These are phyloP conservation scores for Hybos culiciformis DNA, from an alignment of 2,888 invertebrate species.

Conservation along the genomic window DNA sequence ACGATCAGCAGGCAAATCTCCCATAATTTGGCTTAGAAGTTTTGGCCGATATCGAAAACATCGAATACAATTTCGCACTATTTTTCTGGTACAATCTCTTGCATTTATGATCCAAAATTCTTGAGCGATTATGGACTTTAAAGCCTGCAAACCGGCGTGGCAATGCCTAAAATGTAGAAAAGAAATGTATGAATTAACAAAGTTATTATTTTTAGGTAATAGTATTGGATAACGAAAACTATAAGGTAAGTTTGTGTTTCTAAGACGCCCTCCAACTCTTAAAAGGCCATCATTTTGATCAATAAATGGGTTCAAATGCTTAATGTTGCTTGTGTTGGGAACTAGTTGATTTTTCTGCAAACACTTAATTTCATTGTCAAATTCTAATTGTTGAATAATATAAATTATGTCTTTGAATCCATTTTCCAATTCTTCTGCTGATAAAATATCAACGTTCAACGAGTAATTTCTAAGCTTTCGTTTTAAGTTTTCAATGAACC, in stretches of 20 bases:
- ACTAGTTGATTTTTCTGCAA: background rate
- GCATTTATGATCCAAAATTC: slow-evolving; percentile 7
- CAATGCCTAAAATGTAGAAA: background rate
- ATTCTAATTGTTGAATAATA: background rate
- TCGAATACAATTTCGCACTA: slow-evolving; percentile 9
- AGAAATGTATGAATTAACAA: background rate
- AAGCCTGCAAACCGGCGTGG: background rate
- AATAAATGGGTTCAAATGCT: background rate
- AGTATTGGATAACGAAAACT: background rate
- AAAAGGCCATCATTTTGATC: background rate
- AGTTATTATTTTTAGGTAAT: background rate
- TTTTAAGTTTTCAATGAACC: too few species aligned
- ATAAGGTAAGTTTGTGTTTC: background rate
- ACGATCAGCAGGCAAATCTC: slow-evolving; percentile 10
- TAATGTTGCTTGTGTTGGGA: background rate
- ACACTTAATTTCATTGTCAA: background rate
- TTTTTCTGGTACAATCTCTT: slow-evolving; percentile 8
- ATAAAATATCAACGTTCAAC: background rate
- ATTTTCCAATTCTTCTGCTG: background rate
- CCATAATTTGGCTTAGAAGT: slow-evolving; percentile 13
- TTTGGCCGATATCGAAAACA: slow-evolving; percentile 12
- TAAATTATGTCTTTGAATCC: background rate
- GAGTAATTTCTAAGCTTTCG: too few species aligned
- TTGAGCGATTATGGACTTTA: background rate
- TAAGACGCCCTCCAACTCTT: background rate